Conservation (phyloP, 2,888 invertebrate genomes). For the Zonitis immaculata region DNA sequence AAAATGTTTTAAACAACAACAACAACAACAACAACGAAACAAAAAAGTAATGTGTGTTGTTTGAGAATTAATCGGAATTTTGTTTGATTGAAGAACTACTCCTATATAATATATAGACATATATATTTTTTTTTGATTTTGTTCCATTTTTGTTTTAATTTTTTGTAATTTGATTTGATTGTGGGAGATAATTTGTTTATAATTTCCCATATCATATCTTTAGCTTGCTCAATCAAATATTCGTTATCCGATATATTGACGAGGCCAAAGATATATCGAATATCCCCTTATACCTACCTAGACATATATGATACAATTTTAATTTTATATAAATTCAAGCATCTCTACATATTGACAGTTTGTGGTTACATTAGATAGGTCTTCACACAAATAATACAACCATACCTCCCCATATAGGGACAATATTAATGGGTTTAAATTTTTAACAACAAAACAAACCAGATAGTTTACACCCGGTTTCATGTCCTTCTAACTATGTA, state of each 20-base stretch:
- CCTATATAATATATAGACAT: too few relatives aligned
- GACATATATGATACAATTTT: too few relatives aligned
- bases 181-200: conserved; percentile 47
- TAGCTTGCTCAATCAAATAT: conserved; percentile 40
- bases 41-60: too few relatives aligned
- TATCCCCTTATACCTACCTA: conserved; percentile 16
- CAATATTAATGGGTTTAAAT: conserved; percentile 20
- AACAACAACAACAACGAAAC: too few relatives aligned
- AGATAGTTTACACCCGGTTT: conserved; percentile 15
- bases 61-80: too few relatives aligned
- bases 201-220: conserved; percentile 49
- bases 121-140: too few relatives aligned
- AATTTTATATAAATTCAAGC: conserved; percentile 3
- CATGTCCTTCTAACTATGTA: conserved; percentile 11
- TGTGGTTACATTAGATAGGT: conserved; percentile 28
- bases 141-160: background rate
- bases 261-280: conserved; percentile 17
- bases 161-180: conserved; percentile 21
- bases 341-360: conserved; percentile 15
- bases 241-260: conserved; percentile 31
- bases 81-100: too few relatives aligned
- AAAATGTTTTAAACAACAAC: too few relatives aligned
- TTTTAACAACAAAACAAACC: conserved; percentile 16
- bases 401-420: background rate
- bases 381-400: conserved; percentile 18